Evolutionary conservation across 2,113 vertebrate species (phyloP), one percentile per base, ranked within the genome.

Genomic region (Tupaia chinensis): DNA sequence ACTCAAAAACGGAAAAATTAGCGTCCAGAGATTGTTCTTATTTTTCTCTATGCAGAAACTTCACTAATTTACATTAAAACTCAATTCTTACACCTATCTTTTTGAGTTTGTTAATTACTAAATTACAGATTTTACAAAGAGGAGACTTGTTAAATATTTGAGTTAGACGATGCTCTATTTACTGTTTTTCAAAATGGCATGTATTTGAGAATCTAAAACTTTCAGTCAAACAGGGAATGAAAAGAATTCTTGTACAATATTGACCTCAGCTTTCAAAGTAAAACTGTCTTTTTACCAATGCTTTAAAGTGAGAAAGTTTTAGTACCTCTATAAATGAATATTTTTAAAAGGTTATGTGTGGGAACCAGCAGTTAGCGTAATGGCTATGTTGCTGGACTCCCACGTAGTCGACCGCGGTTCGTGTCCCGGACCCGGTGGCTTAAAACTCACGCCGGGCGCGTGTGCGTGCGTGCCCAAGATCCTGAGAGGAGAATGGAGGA

Each of bases 151-250:
- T 86, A 92, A 63, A 76, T 93, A 93, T 80, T 93, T 17, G 58
- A 93, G 92, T 83, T 80, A 89, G 54, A 90, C 95, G 60, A 70
- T 87, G 13, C 87, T 87, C 29, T 56, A 19, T 89, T 89, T 63
- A 32, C 74, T 95, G 44, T 69, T 87, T 89, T 91, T 82, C 20
- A 82, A 95, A 93, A 61, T 77, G 60, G 34, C 32, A 63, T 85
- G 74, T 44, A 19, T 87, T 86, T 94, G 54, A 81, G n/a, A 85
- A 93, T 95, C 25, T 89, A 94, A 97, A 97, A 93, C 84, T 87
- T 89, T 94, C 82, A 93, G 32, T 97, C n/a, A 85, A 85, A 65
- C 54, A 83, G n/a, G 34, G 54, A 76, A 81, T 78, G 66, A 83
- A 93, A 87, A 95, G 82, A 85, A 91, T 72, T 74, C 17, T 90